Percentiles rank a stretch among this genome's conserved stretches.
Conservation (phyloP, 1,140 invertebrate genomes). For the Frieseomelitta varia region DNA sequence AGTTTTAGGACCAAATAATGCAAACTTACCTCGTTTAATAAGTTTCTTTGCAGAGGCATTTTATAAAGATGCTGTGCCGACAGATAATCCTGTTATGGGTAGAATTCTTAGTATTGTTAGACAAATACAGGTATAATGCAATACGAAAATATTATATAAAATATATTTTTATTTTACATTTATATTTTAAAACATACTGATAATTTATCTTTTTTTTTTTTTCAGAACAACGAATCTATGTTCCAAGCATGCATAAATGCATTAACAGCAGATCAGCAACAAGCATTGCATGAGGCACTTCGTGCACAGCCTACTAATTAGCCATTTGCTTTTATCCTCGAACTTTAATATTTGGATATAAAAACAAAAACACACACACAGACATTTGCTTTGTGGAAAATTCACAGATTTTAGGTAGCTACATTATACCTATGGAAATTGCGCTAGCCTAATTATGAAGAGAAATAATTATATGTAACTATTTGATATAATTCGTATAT, state of each 20-base stretch:
- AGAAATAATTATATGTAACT: constrained; percentile 65
- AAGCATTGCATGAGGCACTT: constrained; percentile 89
- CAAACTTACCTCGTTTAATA: constrained; percentile 94
- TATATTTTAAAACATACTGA: neutral
- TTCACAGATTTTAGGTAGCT: constrained; percentile 75
- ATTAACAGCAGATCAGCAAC: constrained; percentile 90
- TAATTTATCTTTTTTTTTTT: constrained; percentile 61
- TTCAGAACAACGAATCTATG: constrained; percentile 89
- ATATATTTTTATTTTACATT: neutral
- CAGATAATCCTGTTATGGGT: constrained; percentile 85
- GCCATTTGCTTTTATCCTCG: constrained; percentile 43
- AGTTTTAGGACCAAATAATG: constrained; percentile 92
- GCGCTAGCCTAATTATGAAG: constrained; percentile 64
- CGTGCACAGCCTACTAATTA: constrained; percentile 72
- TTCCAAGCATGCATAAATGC: constrained; percentile 91
- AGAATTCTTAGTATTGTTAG: constrained; percentile 89
- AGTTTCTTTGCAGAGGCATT: constrained; percentile 95
- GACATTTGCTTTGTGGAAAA: constrained; percentile 65
- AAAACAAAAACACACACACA: constrained; percentile 40
- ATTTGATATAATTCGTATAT: constrained; percentile 62
- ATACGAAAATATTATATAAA: neutral
- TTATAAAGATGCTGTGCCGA: constrained; percentile 89
- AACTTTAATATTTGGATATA: constrained; percentile 66
- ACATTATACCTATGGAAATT: constrained; percentile 70
- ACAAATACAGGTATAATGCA: constrained; percentile 87